Conservation (phyloP, 2,113 vertebrate genomes). For the Agelaius tricolor region DNA sequence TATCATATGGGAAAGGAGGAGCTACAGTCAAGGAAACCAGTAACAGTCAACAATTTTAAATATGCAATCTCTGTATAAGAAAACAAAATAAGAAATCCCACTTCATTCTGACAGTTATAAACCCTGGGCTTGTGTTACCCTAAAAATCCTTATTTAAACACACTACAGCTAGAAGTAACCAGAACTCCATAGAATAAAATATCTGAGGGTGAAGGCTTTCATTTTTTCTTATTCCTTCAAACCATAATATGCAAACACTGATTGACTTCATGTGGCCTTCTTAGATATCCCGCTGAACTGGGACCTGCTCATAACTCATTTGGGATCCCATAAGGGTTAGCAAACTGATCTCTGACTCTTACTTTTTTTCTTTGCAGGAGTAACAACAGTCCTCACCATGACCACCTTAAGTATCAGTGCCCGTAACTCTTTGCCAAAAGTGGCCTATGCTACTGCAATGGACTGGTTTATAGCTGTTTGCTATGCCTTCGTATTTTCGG, state of each 20-base stretch:
- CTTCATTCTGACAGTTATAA: background rate
- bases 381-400: slow-evolving; percentile 98
- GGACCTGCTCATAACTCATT: background rate
- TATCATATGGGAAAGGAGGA: background rate
- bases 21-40: background rate
- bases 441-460: slow-evolving; percentile 98
- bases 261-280: background rate
- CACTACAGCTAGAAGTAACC: background rate
- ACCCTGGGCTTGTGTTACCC: background rate
- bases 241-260: accelerated
- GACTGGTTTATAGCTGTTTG: slow-evolving; percentile 99
- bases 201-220: background rate
- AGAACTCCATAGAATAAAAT: background rate
- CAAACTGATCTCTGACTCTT: background rate
- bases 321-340: background rate
- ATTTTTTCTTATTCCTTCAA: background rate
- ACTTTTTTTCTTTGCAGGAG: slow-evolving; percentile 74
- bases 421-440: slow-evolving; percentile 95
- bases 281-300: background rate
- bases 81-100: background rate
- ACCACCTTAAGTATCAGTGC: slow-evolving; percentile 98
- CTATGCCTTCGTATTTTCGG: slow-evolving; percentile 97
- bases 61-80: background rate
- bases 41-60: background rate
- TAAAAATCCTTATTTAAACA: background rate